Percentiles rank a stretch among this genome's conserved stretches.
phyloP scores from a whole-genome alignment of 2,888 invertebrate genomes.

The Serripes groenlandicus region DNA sequence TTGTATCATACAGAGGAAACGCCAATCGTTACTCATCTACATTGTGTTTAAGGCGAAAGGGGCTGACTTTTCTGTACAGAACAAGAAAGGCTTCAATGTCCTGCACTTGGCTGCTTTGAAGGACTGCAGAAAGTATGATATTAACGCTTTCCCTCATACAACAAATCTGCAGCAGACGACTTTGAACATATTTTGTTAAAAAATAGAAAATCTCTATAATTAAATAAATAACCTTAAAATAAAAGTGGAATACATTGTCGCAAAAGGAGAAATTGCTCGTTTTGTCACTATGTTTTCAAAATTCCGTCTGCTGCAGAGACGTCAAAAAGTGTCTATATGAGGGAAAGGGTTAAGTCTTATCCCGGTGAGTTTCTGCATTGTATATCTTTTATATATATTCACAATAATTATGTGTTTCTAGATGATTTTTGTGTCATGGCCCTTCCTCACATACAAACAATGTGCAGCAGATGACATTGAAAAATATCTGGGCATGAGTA shows the following conservation, averaged over 20 bases:
- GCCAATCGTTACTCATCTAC: constrained; percentile 44
- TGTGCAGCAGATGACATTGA: too few species aligned
- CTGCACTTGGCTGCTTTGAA: constrained; percentile 71
- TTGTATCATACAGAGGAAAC: constrained; percentile 64
- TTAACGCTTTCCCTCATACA: neutral
- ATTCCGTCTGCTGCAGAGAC: too few species aligned
- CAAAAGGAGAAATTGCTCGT: constrained; percentile 15
- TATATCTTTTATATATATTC: too few species aligned
- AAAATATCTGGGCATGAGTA: too few species aligned
- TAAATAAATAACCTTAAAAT: neutral
- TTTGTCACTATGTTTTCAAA: too few species aligned
- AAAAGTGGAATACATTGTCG: neutral
- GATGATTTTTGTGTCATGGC: too few species aligned
- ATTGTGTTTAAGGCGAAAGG: constrained; percentile 50
- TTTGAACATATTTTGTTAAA: neutral
- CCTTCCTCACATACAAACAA: too few species aligned
- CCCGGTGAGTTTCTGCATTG: neutral
- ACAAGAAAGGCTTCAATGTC: constrained; percentile 68
- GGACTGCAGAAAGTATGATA: constrained; percentile 59
- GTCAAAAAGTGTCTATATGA: neutral
- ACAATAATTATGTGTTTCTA: too few species aligned
- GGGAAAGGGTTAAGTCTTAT: neutral
- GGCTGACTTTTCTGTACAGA: constrained; percentile 59
- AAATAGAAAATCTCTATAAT: neutral
- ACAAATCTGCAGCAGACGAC: neutral